Percentiles rank a stretch among this genome's conserved stretches.
Conservation (phyloP, 2,888 invertebrate genomes). For the Sinelater perroti region DNA sequence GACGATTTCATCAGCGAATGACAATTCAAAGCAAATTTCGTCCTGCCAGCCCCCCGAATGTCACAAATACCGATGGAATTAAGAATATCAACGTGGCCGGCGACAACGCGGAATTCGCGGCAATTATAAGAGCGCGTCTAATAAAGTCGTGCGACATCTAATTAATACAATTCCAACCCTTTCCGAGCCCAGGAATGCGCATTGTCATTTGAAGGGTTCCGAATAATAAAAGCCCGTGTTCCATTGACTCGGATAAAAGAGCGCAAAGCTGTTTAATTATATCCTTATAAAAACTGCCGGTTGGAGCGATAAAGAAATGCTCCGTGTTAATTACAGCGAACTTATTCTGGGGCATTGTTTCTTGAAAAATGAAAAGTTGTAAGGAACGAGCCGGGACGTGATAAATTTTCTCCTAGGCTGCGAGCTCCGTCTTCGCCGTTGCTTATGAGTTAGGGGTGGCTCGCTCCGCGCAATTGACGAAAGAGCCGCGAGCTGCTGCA, state of each 20-base stretch:
- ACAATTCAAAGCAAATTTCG: slow-evolving; percentile 20
- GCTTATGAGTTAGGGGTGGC: slow-evolving; percentile 12
- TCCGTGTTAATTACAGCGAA: slow-evolving; percentile 46
- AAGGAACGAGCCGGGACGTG: slow-evolving; percentile 27
- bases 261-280: slow-evolving; percentile 54
- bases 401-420: slow-evolving; percentile 25
- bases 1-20: too few species aligned
- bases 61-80: slow-evolving; percentile 30
- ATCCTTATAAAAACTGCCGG: slow-evolving; percentile 51
- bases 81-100: slow-evolving; percentile 37
- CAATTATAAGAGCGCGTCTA: slow-evolving; percentile 42
- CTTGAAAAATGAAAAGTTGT: slow-evolving; percentile 30
- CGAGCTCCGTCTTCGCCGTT: slow-evolving; percentile 8
- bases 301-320: slow-evolving; percentile 44
- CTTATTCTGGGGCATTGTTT: slow-evolving; percentile 32
- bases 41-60: slow-evolving; percentile 15
- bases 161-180: slow-evolving; percentile 56
- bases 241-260: slow-evolving; percentile 50
- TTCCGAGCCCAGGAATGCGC: slow-evolving; percentile 50
- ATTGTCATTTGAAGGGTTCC: slow-evolving; percentile 52
- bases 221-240: slow-evolving; percentile 47
- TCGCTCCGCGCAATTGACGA: neutral
- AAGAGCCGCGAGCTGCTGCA: too few species aligned
- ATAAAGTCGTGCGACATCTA: slow-evolving; percentile 55
- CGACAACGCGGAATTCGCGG: slow-evolving; percentile 37